Base-by-base conservation (phyloP, 2,888 invertebrate species). In the Salticus scenicus region DNA sequence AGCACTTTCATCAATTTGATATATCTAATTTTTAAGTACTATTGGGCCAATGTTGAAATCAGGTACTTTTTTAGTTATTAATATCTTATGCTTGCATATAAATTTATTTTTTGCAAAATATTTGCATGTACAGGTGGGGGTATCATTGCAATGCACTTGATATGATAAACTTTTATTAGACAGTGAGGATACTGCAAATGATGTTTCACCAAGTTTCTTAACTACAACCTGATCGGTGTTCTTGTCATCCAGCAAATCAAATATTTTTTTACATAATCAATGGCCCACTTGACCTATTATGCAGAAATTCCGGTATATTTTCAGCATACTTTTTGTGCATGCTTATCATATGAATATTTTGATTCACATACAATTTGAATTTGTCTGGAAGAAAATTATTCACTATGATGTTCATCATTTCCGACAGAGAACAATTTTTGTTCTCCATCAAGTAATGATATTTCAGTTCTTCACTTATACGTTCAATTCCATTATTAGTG, bases 401-500 rank as follows among this genome's bases (percentile, higher is more conserved):
- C 2, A 66, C n/a, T 30, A 57, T n/a, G 1, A 66, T 12, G 1
- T 17, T 28, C 10, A 66, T 66, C 10, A 66, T 28, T 66, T 66
- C 66, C 10, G 66, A 66, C 17, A 66, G 10, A 8, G 10, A 12
- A 30, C 1, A 66, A 30, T 66, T 66, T 28, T n/a, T 66, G 28
- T 66, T 28, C 17, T 30, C 66, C 2, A 28, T 14, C 5, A 64
- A 28, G 0, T 12, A 64, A 10, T 28, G 20, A 1, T 64, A 64
- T 17, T 64, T 64, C 7, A 64, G 64, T 28, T 64, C 5, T 30
- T 64, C 64, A 64, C 27, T 64, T 28, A 69, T n/a, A 10, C 31
- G 10, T 20, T 69, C 69, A 69, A 33, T 2, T 0, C 69, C 69
- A 69, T 41, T 69, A 69, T 69, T 69, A n/a, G 33, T 33, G 1